phyloP scores from a whole-genome alignment of 1,140 invertebrate genomes.

The Drosophila nigromelanica region DNA sequence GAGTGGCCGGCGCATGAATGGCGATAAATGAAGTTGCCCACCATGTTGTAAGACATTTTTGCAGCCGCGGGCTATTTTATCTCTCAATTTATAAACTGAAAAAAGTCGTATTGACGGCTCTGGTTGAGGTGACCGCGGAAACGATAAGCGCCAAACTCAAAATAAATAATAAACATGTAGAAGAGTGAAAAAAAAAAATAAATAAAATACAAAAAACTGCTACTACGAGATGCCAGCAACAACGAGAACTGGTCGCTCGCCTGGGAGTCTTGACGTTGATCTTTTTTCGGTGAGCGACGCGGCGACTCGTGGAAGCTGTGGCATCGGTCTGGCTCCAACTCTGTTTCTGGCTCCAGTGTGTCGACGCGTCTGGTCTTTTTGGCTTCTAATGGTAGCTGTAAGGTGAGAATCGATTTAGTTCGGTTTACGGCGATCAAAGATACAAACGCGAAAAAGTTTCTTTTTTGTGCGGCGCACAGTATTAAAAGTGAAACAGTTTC shows the following conservation, averaged over 20 bases:
- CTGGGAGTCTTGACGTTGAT: constrained; percentile 62
- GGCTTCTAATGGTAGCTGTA: constrained; percentile 82
- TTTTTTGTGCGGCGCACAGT: constrained; percentile 56
- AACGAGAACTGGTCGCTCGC: constrained; percentile 71
- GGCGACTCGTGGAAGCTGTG: constrained; percentile 51
- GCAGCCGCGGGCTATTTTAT: constrained; percentile 72
- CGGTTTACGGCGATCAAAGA: constrained; percentile 82
- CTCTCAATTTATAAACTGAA: constrained; percentile 61
- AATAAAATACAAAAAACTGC: constrained; percentile 37
- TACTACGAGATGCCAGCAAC: constrained; percentile 44
- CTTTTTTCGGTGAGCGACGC: constrained; percentile 50
- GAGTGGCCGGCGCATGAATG: constrained; percentile 34
- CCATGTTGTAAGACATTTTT: constrained; percentile 57
- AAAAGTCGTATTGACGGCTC: constrained; percentile 28
- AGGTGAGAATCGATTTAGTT: constrained; percentile 84
- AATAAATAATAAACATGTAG: constrained; percentile 75
- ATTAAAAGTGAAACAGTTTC: constrained; percentile 33
- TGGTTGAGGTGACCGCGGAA: constrained; percentile 1
- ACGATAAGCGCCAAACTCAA: constrained; percentile 65
- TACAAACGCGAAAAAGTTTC: constrained; percentile 83
- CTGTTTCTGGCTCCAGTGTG: constrained; percentile 26
- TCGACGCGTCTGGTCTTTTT: constrained; percentile 58
- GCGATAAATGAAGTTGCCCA: constrained; percentile 47
- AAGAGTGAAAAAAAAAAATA: constrained; percentile 39
- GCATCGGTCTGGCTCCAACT: constrained; percentile 49